Conservation (phyloP, 2,888 invertebrate genomes). For the Tiliacea citrago region DNA sequence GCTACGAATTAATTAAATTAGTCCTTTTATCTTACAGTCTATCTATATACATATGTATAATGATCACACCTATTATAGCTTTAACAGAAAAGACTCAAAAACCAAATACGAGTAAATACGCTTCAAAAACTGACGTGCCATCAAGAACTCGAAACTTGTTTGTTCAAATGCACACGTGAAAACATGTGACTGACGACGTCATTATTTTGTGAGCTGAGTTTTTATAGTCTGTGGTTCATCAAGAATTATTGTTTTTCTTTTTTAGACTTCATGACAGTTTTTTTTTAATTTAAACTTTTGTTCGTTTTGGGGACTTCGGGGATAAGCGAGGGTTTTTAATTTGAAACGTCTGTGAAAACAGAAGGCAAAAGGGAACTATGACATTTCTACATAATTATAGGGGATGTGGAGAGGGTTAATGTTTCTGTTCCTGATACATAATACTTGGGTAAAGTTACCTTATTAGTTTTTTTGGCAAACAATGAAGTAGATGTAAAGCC, state of each 20-base stretch:
- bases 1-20: constrained; percentile 1
- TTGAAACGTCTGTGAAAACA: constrained; percentile 48
- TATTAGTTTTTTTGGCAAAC: too few species aligned
- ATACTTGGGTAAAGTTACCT: neutral
- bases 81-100: constrained; percentile 7
- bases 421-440: neutral
- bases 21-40: neutral
- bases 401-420: neutral
- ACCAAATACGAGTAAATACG: neutral
- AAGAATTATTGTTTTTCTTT: constrained; percentile 49
- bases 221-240: constrained; percentile 48
- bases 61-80: neutral
- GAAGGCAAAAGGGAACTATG: constrained; percentile 2
- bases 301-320: constrained; percentile 28
- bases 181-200: constrained; percentile 42
- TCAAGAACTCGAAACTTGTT: constrained; percentile 49
- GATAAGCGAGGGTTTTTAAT: constrained; percentile 47
- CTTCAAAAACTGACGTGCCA: constrained; percentile 33
- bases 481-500: too few species aligned
- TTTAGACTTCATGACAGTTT: constrained; percentile 38
- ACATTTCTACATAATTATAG: constrained; percentile 16
- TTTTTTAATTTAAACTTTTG: constrained; percentile 31
- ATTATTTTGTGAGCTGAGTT: constrained; percentile 32
- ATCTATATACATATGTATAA: neutral
- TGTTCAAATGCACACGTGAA: constrained; percentile 67